These are phyloP conservation scores for Pemphredon lugubris DNA, from an alignment of 2,888 invertebrate genomes.

Conservation along the genomic window DNA sequence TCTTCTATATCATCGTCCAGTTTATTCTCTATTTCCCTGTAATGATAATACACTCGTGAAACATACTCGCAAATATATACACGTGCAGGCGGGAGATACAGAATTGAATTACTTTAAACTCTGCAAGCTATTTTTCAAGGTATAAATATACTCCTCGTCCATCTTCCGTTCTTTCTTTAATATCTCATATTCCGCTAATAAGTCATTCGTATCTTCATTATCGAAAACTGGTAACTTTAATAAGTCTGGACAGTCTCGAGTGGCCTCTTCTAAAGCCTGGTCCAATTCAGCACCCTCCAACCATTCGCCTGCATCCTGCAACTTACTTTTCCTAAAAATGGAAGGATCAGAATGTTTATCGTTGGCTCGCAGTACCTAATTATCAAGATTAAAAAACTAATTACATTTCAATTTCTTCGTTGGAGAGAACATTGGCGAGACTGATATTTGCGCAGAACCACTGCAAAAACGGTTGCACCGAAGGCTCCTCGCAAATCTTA, in stretches of 20 bases:
- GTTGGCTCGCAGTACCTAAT: background rate
- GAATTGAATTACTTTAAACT: constrained; percentile 69
- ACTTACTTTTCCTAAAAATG: constrained; percentile 65
- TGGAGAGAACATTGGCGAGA: constrained; percentile 70
- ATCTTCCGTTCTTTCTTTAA: constrained; percentile 66
- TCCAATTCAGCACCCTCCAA: constrained; percentile 71
- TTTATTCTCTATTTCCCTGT: constrained; percentile 59
- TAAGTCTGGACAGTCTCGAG: constrained; percentile 71
- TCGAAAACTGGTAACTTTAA: constrained; percentile 63
- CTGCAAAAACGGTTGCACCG: constrained; percentile 72
- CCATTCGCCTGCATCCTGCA: constrained; percentile 70
- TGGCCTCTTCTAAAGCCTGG: constrained; percentile 64
- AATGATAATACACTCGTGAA: constrained; percentile 26
- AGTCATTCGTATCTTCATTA: constrained; percentile 43
- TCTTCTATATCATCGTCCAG: constrained; percentile 66
- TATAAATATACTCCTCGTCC: constrained; percentile 67
- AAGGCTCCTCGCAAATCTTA: constrained; percentile 69
- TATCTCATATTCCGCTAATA: constrained; percentile 54
- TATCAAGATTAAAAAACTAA: background rate
- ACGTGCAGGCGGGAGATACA: background rate
- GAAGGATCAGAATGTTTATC: background rate
- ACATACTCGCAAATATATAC: no score
- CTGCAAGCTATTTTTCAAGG: constrained; percentile 65
- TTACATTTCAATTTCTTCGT: constrained; percentile 73
- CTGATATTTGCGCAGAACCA: constrained; percentile 76